Evolutionary conservation across 2,113 vertebrate genomes (phyloP), one percentile per base, ranked within the genome.

Genomic region (Salvelinus fontinalis): DNA sequence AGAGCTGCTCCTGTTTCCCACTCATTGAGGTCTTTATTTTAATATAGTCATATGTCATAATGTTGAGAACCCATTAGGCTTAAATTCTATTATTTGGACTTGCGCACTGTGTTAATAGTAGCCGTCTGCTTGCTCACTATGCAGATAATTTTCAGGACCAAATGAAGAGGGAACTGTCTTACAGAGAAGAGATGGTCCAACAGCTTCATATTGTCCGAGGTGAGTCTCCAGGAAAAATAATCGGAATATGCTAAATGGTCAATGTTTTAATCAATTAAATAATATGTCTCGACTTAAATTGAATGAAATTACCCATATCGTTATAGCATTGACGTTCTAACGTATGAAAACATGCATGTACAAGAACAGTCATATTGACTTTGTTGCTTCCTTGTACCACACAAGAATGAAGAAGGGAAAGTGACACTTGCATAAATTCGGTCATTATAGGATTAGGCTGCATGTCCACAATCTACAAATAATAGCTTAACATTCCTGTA

Each of bases 141-240:
- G 82, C 94, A 99, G 97, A 99, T 95, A 97, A 98, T 94, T 99
- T 98, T 90, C 97, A 99, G 94, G 97, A 99, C 90, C 97, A 98
- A 94, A 99, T 99, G 97, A 99, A 99, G 90, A 93, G 97, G 82
- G 97, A 99, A 92, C 93, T 99, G 91, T 97, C 97, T 79, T 98
- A 98, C 88, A 93, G 97, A 87, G 97, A 98, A 83, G 97, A 99
- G 87, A 99, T 99, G 97, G 97, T 99, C 80, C 97, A 99, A 90
- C 97, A 98, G 92, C 95, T 99, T 85, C 97, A 99, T 90, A 98
- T 99, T 90, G 97, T 98, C 82, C 92, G 97, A 95, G 97, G 97
- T 99, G 77, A 57, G 88, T 86, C 69, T 87, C 75, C 60, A 64
- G 81, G 72, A 65, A 49, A 65, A 76, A 44, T 66, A 3, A 67